phyloP scores from a whole-genome alignment of 2,888 invertebrate genomes.

The Oegoconia quadripuncta region DNA sequence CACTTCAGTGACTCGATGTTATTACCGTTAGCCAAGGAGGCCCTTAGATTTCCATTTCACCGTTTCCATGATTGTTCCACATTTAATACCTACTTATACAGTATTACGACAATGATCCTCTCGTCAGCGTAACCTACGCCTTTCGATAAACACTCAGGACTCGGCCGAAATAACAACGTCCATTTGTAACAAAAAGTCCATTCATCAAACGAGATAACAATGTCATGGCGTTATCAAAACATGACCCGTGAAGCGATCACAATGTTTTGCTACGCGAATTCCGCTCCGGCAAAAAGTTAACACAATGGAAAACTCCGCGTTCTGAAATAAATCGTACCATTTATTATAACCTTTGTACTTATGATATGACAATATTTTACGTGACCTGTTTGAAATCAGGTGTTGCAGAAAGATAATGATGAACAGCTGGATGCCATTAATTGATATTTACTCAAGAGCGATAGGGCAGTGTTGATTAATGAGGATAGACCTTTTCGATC shows the following conservation, averaged over 20 bases:
- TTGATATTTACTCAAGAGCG: neutral
- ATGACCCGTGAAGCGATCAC: conserved; percentile 70
- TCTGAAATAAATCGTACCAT: conserved; percentile 55
- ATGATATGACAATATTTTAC: conserved; percentile 14
- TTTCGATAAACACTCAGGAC: conserved; percentile 43
- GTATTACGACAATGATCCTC: conserved; percentile 17
- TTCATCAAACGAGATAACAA: conserved; percentile 75
- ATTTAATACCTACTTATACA: no score
- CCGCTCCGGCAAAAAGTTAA: conserved; percentile 57
- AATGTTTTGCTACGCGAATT: conserved; percentile 61
- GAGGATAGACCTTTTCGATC: no score
- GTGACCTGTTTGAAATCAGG: conserved; percentile 33
- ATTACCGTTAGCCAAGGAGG: no score
- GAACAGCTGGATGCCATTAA: neutral
- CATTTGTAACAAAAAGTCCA: conserved; percentile 75
- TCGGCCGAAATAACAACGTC: conserved; percentile 59
- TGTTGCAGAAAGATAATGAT: conserved; percentile 13
- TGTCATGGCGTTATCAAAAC: conserved; percentile 74
- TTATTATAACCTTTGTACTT: conserved; percentile 33
- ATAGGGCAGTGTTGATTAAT: no score
- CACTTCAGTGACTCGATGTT: no score
- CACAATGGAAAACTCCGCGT: conserved; percentile 59
- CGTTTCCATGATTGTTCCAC: no score
- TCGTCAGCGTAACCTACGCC: conserved; percentile 30
- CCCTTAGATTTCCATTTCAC: no score